Evolutionary conservation across 1,140 invertebrate genomes (phyloP).

Genomic region (Eciton burchellii): DNA sequence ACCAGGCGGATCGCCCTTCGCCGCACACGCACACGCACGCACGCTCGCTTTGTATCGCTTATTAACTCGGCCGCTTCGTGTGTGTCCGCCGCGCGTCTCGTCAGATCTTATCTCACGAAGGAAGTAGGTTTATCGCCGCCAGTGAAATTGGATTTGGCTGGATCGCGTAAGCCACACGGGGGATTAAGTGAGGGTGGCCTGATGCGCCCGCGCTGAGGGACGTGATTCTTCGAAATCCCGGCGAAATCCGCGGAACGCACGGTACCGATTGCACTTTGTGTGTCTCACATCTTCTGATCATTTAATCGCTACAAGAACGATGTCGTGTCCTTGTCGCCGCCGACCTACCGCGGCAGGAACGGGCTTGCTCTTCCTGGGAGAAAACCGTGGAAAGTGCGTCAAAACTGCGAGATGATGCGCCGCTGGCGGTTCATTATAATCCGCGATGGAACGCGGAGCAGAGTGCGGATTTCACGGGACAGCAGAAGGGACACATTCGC

Average conservation of each 20-base stretch:
- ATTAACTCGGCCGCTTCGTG: conserved; percentile 63
- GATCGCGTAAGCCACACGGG: conserved; percentile 25
- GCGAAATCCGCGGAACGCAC: background rate
- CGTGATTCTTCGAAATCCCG: background rate
- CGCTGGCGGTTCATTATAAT: conserved; percentile 31
- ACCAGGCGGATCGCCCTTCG: conserved; percentile 57
- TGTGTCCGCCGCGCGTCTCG: conserved; percentile 55
- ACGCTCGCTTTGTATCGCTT: conserved; percentile 62
- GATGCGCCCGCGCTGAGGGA: no score
- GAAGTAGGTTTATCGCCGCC: conserved; percentile 29
- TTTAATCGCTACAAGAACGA: background rate
- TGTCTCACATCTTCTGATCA: conserved; percentile 10
- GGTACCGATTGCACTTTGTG: no score
- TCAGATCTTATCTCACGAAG: conserved; percentile 53
- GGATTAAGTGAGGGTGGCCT: conserved; percentile 29
- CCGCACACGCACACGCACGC: conserved; percentile 14
- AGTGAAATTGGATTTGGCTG: conserved; percentile 51
- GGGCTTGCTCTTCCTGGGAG: background rate
- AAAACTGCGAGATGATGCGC: conserved; percentile 51
- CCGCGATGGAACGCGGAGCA: background rate
- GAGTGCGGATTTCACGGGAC: conserved; percentile 48
- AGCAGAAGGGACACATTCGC: conserved; percentile 44
- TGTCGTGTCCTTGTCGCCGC: conserved; percentile 10
- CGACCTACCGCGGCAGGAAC: background rate
- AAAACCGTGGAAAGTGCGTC: conserved; percentile 11